Conservation (phyloP, 2,797 vertebrate species). For the Tinamus major region DNA sequence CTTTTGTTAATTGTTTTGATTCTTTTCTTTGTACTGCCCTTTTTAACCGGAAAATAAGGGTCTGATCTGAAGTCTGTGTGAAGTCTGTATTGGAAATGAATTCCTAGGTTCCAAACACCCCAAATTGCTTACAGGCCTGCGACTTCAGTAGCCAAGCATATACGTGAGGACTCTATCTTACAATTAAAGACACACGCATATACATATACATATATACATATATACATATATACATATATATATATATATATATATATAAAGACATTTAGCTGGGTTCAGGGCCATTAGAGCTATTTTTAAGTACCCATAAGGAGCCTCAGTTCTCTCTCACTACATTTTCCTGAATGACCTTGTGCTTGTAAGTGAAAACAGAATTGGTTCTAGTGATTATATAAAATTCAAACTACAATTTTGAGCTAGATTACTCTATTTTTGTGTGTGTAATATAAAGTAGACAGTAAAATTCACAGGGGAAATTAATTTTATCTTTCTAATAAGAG, state of each 20-base stretch:
- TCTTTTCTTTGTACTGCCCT: not conserved
- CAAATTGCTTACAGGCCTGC: not conserved
- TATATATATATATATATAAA: no score
- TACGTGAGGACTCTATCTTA: not conserved
- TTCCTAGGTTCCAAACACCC: not conserved
- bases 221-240: no score
- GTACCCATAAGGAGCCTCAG: not conserved
- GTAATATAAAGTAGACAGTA: not conserved
- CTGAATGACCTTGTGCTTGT: not conserved
- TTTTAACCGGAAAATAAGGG: not conserved
- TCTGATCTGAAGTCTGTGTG: not conserved
- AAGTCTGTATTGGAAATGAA: not conserved
- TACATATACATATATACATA: no score
- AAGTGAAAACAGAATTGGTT: not conserved
- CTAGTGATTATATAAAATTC: not conserved
- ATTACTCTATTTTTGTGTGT: fast-evolving
- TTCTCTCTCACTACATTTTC: not conserved
- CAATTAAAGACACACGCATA: not conserved
- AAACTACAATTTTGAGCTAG: not conserved
- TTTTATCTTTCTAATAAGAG: not conserved
- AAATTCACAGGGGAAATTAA: not conserved
- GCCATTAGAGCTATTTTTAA: not conserved
- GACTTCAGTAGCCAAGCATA: not conserved
- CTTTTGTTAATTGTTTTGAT: not conserved
- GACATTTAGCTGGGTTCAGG: not conserved